phyloP scores from a whole-genome alignment of 2,113 vertebrate genomes.

The Megaceryle maxima region DNA sequence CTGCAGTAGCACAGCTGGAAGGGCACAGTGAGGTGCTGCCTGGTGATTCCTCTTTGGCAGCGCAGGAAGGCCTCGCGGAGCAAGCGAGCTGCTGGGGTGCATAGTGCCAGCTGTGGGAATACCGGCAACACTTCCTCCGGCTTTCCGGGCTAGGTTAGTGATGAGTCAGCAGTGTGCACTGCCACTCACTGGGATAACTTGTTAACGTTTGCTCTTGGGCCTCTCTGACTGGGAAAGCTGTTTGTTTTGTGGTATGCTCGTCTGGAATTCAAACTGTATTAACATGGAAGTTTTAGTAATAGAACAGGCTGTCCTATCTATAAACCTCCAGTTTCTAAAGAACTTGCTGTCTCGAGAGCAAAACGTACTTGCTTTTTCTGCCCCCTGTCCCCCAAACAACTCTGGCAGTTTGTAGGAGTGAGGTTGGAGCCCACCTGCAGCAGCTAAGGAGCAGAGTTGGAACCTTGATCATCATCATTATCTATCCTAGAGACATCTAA shows the following conservation, averaged over 20 bases:
- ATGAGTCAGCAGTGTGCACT: neutral
- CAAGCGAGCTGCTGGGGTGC: neutral
- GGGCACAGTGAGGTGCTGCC: neutral
- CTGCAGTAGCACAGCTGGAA: neutral
- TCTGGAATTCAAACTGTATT: neutral
- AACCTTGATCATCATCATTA: neutral
- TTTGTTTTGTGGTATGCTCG: neutral
- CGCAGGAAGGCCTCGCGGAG: neutral
- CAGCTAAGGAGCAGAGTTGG: neutral
- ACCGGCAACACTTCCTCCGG: neutral
- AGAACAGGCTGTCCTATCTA: neutral
- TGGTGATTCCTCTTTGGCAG: neutral
- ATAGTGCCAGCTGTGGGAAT: too few species aligned
- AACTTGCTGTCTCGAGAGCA: neutral
- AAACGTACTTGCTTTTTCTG: neutral
- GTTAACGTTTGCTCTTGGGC: neutral
- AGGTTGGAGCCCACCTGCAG: neutral
- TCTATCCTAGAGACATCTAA: neutral
- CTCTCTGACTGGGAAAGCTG: neutral
- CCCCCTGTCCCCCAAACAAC: neutral
- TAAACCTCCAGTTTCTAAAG: neutral
- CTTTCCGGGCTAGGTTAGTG: fast-evolving
- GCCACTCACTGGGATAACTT: neutral
- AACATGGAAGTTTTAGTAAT: neutral
- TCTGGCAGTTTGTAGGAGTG: neutral